Evolutionary conservation across 2,888 invertebrate species (phyloP).

Genomic region (Oscheius sp.): DNA sequence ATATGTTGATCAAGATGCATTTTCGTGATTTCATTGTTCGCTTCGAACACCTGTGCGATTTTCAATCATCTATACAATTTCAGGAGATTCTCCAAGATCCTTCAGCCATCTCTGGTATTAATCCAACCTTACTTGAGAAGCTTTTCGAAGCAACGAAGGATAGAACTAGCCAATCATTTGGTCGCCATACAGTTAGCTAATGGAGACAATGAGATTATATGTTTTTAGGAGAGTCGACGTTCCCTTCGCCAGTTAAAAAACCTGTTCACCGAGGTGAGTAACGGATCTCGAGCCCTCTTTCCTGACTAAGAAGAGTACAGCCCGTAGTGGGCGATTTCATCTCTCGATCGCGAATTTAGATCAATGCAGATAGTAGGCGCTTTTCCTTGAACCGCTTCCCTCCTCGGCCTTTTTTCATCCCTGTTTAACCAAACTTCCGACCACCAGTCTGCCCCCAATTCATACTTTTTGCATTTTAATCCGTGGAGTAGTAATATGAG

Average conservation of each 20-base stretch:
- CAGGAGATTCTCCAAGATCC: conserved; percentile 8
- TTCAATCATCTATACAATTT: background rate
- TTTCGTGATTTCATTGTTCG: too few species aligned
- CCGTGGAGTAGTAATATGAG: background rate
- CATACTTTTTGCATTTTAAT: conserved; percentile 11
- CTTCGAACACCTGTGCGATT: too few species aligned
- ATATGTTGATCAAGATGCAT: too few species aligned
- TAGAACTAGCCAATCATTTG: background rate
- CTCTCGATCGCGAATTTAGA: conserved; percentile 15
- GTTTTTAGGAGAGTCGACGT: conserved; percentile 12
- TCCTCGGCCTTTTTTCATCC: conserved; percentile 18
- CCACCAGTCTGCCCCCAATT: conserved; percentile 21
- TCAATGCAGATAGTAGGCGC: conserved; percentile 27
- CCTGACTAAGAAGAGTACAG: background rate
- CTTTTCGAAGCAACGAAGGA: conserved; percentile 5
- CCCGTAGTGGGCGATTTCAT: conserved; percentile 6
- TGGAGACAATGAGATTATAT: conserved; percentile 13
- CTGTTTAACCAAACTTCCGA: conserved; percentile 26
- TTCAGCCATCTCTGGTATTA: background rate
- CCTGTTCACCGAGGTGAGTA: conserved; percentile 8
- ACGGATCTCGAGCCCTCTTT: background rate
- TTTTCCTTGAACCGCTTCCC: conserved; percentile 31
- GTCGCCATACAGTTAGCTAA: conserved; percentile 12
- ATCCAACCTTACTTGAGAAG: conserved; percentile 4
- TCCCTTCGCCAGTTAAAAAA: conserved; percentile 19